A percentile compares a stretch with the other conserved stretches of the same genome.
Conservation (phyloP, 2,888 invertebrate species). For the Clanis bilineata region DNA sequence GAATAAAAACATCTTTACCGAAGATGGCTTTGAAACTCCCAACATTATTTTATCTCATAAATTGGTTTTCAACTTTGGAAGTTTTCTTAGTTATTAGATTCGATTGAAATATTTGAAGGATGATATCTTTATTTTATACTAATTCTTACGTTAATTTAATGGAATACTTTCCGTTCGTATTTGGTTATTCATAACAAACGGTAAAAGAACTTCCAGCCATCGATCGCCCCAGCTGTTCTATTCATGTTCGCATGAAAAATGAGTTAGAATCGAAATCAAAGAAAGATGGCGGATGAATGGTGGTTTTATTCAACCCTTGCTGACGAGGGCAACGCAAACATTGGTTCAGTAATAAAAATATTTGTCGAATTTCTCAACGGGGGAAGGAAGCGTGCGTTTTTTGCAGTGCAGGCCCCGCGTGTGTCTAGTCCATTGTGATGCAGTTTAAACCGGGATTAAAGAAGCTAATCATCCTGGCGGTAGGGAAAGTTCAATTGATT, state of each 20-base stretch:
- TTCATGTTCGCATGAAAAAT: constrained; percentile 61
- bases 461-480: constrained; percentile 66
- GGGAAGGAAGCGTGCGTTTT: constrained; percentile 62
- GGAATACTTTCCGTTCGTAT: not conserved
- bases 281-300: constrained; percentile 64
- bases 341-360: constrained; percentile 80
- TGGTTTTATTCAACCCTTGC: constrained; percentile 68
- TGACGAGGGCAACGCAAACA: constrained; percentile 74
- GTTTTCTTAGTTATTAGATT: constrained; percentile 4
- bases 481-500: constrained; percentile 38
- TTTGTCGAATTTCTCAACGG: constrained; percentile 70
- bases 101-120: not conserved
- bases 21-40: constrained; percentile 4
- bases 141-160: constrained; percentile 2
- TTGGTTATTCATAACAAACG: constrained; percentile 34
- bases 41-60: constrained; percentile 20
- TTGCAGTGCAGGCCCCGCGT: constrained; percentile 54
- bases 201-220: constrained; percentile 49
- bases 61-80: constrained; percentile 11
- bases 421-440: constrained; percentile 65
- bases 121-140: not conserved
- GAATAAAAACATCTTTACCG: constrained; percentile 17
- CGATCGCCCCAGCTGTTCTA: constrained; percentile 58
- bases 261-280: constrained; percentile 60
- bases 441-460: constrained; percentile 75